Conservation (phyloP, 2,888 invertebrate species). For the Morpho achilles region DNA sequence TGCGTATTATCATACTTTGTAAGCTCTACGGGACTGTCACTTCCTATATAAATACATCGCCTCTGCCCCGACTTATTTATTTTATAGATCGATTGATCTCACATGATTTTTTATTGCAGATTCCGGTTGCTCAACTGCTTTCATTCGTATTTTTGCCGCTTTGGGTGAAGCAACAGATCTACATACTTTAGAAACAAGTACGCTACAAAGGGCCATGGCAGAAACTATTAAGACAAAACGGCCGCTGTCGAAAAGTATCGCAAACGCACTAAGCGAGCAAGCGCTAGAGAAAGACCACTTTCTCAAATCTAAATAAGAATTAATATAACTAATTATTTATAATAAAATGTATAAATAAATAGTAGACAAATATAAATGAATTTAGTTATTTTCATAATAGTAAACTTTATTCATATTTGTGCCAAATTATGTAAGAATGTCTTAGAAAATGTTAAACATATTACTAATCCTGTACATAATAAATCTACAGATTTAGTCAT, state of each 20-base stretch:
- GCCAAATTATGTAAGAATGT: too few relatives aligned
- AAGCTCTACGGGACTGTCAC: too few relatives aligned
- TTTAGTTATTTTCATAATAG: background rate
- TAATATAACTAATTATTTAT: slow-evolving; percentile 6
- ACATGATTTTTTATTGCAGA: slow-evolving; percentile 43
- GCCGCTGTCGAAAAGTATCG: slow-evolving; percentile 78
- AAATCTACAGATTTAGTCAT: too few relatives aligned
- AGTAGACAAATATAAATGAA: background rate
- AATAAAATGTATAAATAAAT: background rate
- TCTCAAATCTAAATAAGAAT: slow-evolving; percentile 34
- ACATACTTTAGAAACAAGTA: slow-evolving; percentile 80
- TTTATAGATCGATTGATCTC: too few relatives aligned
- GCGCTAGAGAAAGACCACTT: slow-evolving; percentile 71
- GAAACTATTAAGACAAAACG: slow-evolving; percentile 75
- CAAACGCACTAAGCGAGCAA: slow-evolving; percentile 62
- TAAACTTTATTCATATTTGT: too few relatives aligned
- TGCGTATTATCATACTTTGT: too few relatives aligned
- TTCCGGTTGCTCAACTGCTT: slow-evolving; percentile 81
- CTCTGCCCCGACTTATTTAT: too few relatives aligned
- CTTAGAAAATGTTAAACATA: too few relatives aligned
- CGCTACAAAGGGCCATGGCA: slow-evolving; percentile 82
- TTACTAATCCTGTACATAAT: too few relatives aligned
- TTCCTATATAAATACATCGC: too few relatives aligned
- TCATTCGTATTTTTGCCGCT: slow-evolving; percentile 85
- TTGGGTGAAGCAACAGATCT: slow-evolving; percentile 82